These are phyloP conservation scores for Clarias platycephalus DNA, from an alignment of 2,797 vertebrate species.

Conservation along the genomic window DNA sequence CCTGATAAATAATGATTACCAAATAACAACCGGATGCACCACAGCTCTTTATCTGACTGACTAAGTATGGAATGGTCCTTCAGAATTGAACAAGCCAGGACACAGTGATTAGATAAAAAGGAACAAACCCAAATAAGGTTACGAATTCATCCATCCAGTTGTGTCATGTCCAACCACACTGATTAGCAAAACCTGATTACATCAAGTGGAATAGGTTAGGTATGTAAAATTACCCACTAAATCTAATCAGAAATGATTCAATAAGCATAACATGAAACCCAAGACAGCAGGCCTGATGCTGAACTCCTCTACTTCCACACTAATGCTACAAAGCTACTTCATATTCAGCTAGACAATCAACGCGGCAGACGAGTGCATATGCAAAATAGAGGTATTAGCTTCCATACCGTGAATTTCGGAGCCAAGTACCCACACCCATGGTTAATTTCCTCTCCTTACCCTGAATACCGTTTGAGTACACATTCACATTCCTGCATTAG, in stretches of 20 bases:
- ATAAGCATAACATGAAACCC: slow-evolving; percentile 15
- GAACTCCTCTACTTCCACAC: neutral
- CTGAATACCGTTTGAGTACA: neutral
- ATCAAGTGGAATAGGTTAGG: slow-evolving; percentile 8
- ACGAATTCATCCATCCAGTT: slow-evolving; percentile 17
- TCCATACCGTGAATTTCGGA: neutral
- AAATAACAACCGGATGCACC: neutral
- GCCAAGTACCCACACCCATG: neutral
- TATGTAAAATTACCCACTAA: slow-evolving; percentile 27
- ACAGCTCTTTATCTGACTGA: slow-evolving; percentile 14
- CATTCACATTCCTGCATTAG: slow-evolving; percentile 12
- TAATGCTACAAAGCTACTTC: neutral
- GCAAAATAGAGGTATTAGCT: neutral
- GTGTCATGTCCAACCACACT: slow-evolving; percentile 2
- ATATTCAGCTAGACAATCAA: neutral
- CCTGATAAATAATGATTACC: slow-evolving; percentile 6
- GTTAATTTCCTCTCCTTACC: slow-evolving; percentile 9
- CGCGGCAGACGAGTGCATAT: neutral
- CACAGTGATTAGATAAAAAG: slow-evolving; percentile 39
- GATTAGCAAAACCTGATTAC: slow-evolving; percentile 20
- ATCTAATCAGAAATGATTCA: slow-evolving; percentile 18
- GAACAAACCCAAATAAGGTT: slow-evolving; percentile 40
- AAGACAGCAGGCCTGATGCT: neutral
- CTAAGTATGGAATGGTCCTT: slow-evolving; percentile 14
- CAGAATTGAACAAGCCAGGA: neutral